Conservation (phyloP, 2,888 invertebrate species). For the Cantharis rustica region DNA sequence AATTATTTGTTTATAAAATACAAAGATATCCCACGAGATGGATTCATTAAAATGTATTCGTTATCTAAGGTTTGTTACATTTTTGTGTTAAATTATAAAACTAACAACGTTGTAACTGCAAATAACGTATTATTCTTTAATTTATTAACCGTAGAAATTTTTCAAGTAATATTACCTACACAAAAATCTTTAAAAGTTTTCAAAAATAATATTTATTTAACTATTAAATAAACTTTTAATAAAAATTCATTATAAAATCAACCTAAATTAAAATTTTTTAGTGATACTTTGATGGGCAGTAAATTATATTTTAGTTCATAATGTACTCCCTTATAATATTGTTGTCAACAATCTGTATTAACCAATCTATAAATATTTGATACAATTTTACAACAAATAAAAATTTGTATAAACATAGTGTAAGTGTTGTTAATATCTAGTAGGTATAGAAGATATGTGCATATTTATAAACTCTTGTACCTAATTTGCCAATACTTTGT, state of each 20-base stretch:
- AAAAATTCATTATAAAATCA: background rate
- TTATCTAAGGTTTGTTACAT: too few relatives aligned
- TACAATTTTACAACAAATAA: background rate
- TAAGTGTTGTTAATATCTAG: slow-evolving; percentile 21
- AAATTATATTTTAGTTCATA: background rate
- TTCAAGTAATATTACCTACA: too few relatives aligned
- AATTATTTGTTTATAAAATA: too few relatives aligned
- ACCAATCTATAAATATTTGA: background rate
- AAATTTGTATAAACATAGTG: background rate
- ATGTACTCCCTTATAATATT: background rate
- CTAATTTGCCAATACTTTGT: slow-evolving; percentile 31
- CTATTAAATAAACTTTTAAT: background rate
- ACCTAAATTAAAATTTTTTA: background rate
- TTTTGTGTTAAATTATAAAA: too few relatives aligned
- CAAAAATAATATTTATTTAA: background rate
- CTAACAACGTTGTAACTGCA: too few relatives aligned
- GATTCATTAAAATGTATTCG: too few relatives aligned
- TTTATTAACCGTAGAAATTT: too few relatives aligned
- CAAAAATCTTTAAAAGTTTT: too few relatives aligned
- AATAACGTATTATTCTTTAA: too few relatives aligned
- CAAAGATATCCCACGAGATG: too few relatives aligned
- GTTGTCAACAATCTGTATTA: background rate
- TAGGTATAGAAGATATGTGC: slow-evolving; percentile 20
- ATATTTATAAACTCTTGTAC: slow-evolving; percentile 27
- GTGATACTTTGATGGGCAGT: background rate